A percentile compares a stretch with the other conserved stretches of the same genome.
Conservation (phyloP, 1,140 invertebrate species). For the Brachionus manjavacas region DNA sequence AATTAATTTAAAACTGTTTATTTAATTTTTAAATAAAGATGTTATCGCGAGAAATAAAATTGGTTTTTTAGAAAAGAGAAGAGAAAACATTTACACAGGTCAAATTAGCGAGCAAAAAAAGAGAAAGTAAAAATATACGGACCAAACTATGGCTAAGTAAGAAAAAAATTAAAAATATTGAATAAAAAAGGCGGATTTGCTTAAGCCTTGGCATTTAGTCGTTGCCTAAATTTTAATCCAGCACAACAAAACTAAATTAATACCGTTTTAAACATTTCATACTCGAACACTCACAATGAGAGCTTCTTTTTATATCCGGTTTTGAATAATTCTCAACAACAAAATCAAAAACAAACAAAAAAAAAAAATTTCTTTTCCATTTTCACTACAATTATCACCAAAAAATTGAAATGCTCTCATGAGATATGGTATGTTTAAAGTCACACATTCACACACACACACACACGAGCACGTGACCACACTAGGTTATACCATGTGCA, state of each 20-base stretch:
- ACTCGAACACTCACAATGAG: neutral
- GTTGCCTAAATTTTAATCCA: neutral
- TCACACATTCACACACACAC: neutral
- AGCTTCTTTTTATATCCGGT: neutral
- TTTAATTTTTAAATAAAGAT: neutral
- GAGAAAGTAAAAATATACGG: neutral
- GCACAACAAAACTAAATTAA: neutral
- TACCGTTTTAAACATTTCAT: constrained; percentile 35
- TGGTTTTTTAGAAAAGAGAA: neutral
- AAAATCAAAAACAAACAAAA: neutral
- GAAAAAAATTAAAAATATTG: neutral
- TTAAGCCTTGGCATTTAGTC: neutral
- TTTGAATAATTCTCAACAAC: neutral
- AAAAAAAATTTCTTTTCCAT: neutral
- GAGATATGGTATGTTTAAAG: constrained; percentile 6
- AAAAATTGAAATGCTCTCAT: constrained; percentile 8
- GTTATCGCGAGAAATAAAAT: neutral
- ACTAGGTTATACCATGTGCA: neutral
- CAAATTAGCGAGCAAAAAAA: neutral
- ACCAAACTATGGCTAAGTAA: neutral
- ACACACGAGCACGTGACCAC: neutral
- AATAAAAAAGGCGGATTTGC: neutral
- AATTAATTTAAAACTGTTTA: neutral
- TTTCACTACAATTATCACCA: neutral
- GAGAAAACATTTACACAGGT: neutral